These are phyloP conservation scores for Melanargia galathea DNA, from an alignment of 2,888 invertebrate species.

Conservation along the genomic window DNA sequence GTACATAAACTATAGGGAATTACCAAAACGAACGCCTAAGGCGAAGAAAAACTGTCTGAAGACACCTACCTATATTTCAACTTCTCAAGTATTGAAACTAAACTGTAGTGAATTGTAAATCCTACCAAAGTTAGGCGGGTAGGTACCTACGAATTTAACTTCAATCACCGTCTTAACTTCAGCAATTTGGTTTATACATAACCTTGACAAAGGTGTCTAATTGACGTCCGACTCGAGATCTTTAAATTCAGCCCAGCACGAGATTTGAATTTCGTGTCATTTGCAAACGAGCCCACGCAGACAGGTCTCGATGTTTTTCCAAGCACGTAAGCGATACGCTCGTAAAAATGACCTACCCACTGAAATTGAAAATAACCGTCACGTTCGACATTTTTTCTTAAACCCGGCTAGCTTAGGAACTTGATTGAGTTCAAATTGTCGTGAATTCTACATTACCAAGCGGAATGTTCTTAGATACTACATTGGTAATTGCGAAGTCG, in stretches of 20 bases:
- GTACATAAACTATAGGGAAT: not conserved
- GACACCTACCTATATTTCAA: not conserved
- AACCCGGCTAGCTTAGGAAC: not conserved
- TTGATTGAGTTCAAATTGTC: not conserved
- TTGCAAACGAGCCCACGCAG: not conserved
- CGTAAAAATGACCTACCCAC: not conserved
- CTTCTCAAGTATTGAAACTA: not conserved
- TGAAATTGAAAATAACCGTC: not conserved
- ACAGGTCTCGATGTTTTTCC: not conserved
- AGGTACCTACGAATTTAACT: no score
- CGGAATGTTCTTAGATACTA: not conserved
- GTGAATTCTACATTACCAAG: not conserved
- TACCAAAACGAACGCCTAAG: not conserved
- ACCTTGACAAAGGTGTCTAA: not conserved
- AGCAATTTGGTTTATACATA: conserved; percentile 2
- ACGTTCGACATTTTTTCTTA: not conserved
- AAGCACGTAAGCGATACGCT: not conserved
- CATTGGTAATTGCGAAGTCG: not conserved
- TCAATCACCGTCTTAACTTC: not conserved
- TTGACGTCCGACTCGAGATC: no score
- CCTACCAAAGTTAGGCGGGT: not conserved
- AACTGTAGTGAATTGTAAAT: not conserved
- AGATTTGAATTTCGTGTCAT: conserved; percentile 9
- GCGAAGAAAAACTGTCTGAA: not conserved
- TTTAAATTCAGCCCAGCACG: not conserved